Evolutionary conservation across 2,797 vertebrate species (phyloP).

Genomic region (Chiloscyllium punctatum): DNA sequence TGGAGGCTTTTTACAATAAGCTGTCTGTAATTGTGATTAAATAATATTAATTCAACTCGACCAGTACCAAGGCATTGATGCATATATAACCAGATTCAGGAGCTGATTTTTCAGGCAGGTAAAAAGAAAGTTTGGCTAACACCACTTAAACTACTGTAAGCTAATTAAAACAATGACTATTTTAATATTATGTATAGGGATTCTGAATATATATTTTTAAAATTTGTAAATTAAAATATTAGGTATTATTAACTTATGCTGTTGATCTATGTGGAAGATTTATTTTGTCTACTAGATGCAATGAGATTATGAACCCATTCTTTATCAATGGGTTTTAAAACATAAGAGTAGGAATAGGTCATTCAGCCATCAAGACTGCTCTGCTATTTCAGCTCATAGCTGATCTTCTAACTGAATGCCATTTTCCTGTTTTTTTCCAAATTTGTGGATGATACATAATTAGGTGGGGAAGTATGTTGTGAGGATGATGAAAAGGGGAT

Average conservation of each 20-base stretch:
- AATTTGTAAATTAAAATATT: background rate
- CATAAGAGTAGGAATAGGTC: too few species aligned
- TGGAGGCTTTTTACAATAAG: background rate
- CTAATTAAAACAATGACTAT: constrained; percentile 17
- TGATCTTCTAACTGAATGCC: too few species aligned
- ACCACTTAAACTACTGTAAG: background rate
- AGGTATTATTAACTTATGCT: background rate
- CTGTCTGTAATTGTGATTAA: background rate
- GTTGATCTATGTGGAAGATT: background rate
- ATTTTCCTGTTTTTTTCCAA: too few species aligned
- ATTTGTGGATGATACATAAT: too few species aligned
- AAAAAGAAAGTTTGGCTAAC: background rate
- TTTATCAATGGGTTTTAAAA: background rate
- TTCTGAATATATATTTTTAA: background rate
- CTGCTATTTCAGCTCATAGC: too few species aligned
- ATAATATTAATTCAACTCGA: background rate
- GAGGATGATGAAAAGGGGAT: too few species aligned
- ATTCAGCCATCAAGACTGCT: too few species aligned
- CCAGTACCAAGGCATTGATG: background rate
- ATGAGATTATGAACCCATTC: background rate
- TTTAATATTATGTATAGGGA: background rate
- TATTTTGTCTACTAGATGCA: background rate
- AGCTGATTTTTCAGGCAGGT: background rate
- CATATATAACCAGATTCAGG: background rate
- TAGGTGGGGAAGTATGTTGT: too few species aligned